phyloP scores from a whole-genome alignment of 1,140 invertebrate species.

The Procambarus clarkii region DNA sequence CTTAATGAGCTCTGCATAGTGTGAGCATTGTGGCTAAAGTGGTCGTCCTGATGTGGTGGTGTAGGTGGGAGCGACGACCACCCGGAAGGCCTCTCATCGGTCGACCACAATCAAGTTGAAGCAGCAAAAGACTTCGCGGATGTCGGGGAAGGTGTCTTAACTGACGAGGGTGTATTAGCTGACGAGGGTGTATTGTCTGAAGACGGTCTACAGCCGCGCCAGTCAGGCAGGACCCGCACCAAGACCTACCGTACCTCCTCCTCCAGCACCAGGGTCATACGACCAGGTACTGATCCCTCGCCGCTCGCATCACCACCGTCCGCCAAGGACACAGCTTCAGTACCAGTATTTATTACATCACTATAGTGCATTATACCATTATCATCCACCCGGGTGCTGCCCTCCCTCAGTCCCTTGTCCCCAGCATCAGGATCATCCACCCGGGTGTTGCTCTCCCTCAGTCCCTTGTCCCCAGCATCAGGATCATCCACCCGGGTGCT shows the following conservation, averaged over 20 bases:
- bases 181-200: neutral
- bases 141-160: neutral
- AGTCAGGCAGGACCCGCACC: neutral
- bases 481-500: too few relatives aligned
- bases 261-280: constrained; percentile 23
- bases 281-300: constrained; percentile 5
- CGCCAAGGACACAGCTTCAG: too few relatives aligned
- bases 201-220: neutral
- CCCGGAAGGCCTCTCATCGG: neutral
- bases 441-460: neutral
- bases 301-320: neutral
- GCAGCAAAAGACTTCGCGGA: neutral
- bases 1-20: neutral
- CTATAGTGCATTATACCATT: too few relatives aligned
- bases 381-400: too few relatives aligned
- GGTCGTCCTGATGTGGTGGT: neutral
- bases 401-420: neutral
- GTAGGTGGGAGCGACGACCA: neutral
- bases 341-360: too few relatives aligned
- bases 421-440: too few relatives aligned
- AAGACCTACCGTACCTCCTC: constrained; percentile 27
- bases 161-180: neutral
- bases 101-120: neutral
- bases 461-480: neutral
- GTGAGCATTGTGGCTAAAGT: neutral